phyloP scores from a whole-genome alignment of 2,797 vertebrate genomes.

The Helicolenus hilgendorfi region DNA sequence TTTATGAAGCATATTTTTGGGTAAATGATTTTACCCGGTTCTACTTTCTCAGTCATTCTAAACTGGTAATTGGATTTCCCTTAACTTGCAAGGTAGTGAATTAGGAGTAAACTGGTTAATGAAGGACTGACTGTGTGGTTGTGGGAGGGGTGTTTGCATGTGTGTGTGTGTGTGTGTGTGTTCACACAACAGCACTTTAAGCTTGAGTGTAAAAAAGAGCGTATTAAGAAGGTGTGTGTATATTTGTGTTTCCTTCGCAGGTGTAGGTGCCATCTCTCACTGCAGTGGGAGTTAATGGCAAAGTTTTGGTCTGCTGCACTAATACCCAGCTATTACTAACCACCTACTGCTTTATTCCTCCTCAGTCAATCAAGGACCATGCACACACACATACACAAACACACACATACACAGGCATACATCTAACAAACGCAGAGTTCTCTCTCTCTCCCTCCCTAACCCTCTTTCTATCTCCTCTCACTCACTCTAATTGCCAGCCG shows the following conservation, averaged over 20 bases:
- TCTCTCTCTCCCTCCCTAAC: neutral
- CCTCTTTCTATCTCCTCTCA: slow-evolving; percentile 19
- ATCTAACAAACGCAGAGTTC: slow-evolving; percentile 11
- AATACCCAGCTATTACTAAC: slow-evolving; percentile 66
- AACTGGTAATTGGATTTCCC: slow-evolving; percentile 83
- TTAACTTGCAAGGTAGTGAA: slow-evolving; percentile 73
- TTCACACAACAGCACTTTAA: neutral
- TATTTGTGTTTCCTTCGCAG: neutral
- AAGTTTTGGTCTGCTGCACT: slow-evolving; percentile 72
- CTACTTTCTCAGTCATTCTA: slow-evolving; percentile 71
- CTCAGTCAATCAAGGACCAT: slow-evolving; percentile 66
- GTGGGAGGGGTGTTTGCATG: neutral
- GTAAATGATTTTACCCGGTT: slow-evolving; percentile 80
- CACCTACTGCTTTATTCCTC: slow-evolving; percentile 68
- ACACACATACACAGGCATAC: neutral
- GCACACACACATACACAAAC: neutral
- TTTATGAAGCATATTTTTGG: slow-evolving; percentile 90
- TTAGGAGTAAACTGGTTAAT: slow-evolving; percentile 80
- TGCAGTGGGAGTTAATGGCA: slow-evolving; percentile 74
- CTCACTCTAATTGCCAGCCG: slow-evolving; percentile 68
- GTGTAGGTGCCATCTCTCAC: slow-evolving; percentile 38
- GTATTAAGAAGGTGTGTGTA: slow-evolving; percentile 20
- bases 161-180: neutral
- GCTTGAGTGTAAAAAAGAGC: neutral
- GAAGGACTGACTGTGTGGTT: slow-evolving; percentile 34